Percentiles rank a stretch among this genome's conserved stretches.
phyloP scores from a whole-genome alignment of 2,797 vertebrate genomes.

The Mycteria americana region DNA sequence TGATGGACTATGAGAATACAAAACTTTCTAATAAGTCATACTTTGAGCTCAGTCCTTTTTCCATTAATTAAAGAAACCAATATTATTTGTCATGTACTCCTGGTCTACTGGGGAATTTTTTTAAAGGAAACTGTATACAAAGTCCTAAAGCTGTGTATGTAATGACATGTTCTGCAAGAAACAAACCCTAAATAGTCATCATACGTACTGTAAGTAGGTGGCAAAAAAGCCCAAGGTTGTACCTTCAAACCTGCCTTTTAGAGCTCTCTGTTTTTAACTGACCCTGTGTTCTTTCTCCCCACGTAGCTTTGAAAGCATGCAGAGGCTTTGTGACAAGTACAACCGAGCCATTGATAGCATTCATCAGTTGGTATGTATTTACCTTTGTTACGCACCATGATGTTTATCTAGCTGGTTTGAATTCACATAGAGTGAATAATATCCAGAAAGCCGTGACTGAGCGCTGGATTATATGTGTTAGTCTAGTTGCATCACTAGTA shows the following conservation, averaged over 20 bases:
- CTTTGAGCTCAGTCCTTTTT: neutral
- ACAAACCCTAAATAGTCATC: neutral
- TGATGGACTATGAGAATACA: neutral
- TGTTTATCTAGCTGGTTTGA: neutral
- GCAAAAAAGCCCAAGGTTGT: neutral
- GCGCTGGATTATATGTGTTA: fast-evolving
- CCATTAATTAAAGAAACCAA: neutral
- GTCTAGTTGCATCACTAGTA: neutral
- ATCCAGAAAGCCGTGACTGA: neutral
- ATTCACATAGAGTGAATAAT: fast-evolving
- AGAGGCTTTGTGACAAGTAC: constrained; percentile 98
- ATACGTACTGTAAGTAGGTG: no score
- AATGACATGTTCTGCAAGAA: neutral
- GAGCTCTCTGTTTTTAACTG: neutral
- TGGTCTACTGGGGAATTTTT: neutral
- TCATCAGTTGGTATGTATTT: constrained; percentile 90
- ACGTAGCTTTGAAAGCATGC: constrained; percentile 97
- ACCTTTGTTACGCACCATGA: fast-evolving
- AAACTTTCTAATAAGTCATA: neutral
- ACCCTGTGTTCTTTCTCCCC: neutral
- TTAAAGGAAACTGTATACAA: neutral
- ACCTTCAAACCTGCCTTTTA: neutral
- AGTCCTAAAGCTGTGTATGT: neutral
- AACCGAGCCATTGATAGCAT: constrained; percentile 99
- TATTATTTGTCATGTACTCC: neutral